Evolutionary conservation across 1,140 invertebrate species (phyloP).

Genomic region (Octopus sinensis): DNA sequence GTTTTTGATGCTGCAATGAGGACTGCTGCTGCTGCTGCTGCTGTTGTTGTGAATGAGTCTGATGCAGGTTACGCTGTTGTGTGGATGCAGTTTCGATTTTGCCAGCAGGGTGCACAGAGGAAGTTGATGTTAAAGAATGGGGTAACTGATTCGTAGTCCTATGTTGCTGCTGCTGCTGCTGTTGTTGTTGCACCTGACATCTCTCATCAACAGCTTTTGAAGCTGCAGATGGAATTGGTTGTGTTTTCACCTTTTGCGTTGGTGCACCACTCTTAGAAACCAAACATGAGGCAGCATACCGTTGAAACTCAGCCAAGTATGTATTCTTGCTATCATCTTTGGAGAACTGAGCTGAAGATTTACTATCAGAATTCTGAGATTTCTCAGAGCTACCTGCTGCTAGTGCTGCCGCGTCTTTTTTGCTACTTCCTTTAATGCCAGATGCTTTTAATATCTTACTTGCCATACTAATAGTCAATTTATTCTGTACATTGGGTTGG

Average conservation of each 20-base stretch:
- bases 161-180: neutral
- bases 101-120: neutral
- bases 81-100: neutral
- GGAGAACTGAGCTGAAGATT: neutral
- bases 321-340: conserved; percentile 3
- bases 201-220: neutral
- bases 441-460: neutral
- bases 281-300: conserved; percentile 12
- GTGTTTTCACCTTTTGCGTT: neutral
- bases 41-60: neutral
- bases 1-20: no score
- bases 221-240: neutral
- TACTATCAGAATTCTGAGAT: neutral
- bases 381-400: neutral
- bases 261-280: neutral
- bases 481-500: neutral
- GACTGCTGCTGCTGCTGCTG: neutral
- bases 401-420: neutral
- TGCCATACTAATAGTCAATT: neutral
- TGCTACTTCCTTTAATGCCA: neutral
- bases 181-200: neutral
- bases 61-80: neutral
- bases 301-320: conserved; percentile 8
- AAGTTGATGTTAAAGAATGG: neutral
- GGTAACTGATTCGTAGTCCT: neutral